Percentiles rank a stretch among this genome's conserved stretches.
Evolutionary conservation across 2,113 vertebrate species (phyloP).

Genomic region (Xyrauchen texanus): DNA sequence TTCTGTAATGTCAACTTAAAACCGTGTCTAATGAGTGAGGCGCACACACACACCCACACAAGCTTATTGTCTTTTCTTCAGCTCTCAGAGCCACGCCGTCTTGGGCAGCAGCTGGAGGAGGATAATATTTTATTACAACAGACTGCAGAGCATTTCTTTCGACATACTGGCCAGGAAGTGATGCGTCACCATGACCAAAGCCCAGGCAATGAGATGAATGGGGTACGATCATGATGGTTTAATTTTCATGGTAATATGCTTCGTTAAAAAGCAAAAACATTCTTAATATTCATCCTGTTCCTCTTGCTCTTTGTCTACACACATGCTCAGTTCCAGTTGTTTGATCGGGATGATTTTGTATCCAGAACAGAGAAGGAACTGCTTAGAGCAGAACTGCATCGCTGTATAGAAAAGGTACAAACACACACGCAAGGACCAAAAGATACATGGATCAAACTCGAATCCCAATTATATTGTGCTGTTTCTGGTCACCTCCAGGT

Average conservation of each 20-base stretch:
- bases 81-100: constrained; percentile 80
- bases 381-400: constrained; percentile 75
- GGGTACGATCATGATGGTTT: constrained; percentile 57
- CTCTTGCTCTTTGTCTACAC: neutral
- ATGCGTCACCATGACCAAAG: constrained; percentile 42
- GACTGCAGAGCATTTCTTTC: constrained; percentile 78
- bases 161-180: constrained; percentile 73
- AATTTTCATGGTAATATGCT: neutral
- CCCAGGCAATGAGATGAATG: constrained; percentile 64
- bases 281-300: neutral
- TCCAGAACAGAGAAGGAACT: constrained; percentile 76
- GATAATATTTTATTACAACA: constrained; percentile 80
- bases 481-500: constrained; percentile 64
- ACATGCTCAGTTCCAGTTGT: constrained; percentile 11
- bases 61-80: constrained; percentile 56
- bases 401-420: constrained; percentile 77
- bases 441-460: neutral
- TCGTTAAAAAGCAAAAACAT: neutral
- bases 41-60: neutral
- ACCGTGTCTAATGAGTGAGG: neutral
- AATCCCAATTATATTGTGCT: neutral
- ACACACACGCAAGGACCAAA: neutral
- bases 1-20: neutral
- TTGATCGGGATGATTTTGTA: constrained; percentile 32
- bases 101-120: constrained; percentile 80